Percentiles rank a stretch among this genome's conserved stretches.
phyloP scores from a whole-genome alignment of 2,797 vertebrate genomes.

The Pelochelys cantorii region DNA sequence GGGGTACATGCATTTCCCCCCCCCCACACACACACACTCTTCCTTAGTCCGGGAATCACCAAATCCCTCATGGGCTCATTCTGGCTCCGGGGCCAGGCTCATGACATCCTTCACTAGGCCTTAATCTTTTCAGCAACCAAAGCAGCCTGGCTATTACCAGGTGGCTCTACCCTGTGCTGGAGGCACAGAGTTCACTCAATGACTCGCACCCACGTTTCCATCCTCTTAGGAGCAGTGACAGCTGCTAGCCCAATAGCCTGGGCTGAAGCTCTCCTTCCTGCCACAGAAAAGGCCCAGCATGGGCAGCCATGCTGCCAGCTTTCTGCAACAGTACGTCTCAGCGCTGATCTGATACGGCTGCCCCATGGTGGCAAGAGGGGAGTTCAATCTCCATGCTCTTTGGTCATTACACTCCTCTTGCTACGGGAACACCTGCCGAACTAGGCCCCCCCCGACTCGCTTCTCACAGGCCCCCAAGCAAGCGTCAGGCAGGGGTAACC shows the following conservation, averaged over 20 bases:
- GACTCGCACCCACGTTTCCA: not conserved
- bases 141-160: not conserved
- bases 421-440: not conserved
- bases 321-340: not conserved
- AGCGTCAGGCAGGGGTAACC: accelerated
- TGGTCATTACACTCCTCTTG: not conserved
- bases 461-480: accelerated
- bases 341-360: not conserved
- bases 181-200: not conserved
- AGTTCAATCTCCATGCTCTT: not conserved
- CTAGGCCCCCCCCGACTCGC: not conserved
- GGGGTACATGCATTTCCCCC: not conserved
- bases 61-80: not conserved
- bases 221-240: not conserved
- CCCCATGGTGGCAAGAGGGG: not conserved
- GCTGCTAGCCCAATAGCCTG: not conserved
- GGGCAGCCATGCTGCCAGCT: not conserved
- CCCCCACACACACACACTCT: not conserved
- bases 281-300: not conserved
- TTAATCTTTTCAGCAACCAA: not conserved
- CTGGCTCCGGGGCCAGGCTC: not conserved
- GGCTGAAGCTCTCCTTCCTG: not conserved
- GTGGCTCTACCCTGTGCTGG: not conserved
- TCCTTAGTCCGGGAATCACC: not conserved
- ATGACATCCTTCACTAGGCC: not conserved